Conservation (phyloP, 2,888 invertebrate species). For the Luperina testacea region DNA sequence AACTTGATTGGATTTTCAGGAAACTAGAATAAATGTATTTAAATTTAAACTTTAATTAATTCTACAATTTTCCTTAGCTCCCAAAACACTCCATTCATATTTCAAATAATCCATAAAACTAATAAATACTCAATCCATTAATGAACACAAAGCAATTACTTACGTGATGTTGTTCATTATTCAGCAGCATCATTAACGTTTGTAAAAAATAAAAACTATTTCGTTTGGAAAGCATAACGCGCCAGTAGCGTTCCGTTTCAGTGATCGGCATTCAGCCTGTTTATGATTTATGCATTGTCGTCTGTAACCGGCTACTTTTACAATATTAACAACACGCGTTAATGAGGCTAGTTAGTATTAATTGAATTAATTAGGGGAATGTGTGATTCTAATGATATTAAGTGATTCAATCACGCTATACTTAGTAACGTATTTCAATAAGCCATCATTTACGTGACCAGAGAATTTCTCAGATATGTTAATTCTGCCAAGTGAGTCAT, state of each 20-base stretch:
- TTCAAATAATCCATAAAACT: conserved; percentile 3
- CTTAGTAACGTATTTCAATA: not conserved
- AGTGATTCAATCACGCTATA: conserved; percentile 32
- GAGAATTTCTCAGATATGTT: conserved; percentile 5
- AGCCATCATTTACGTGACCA: not conserved
- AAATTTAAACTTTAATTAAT: not conserved
- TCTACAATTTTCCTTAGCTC: not conserved
- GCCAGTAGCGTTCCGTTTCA: conserved; percentile 80
- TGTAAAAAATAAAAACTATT: conserved; percentile 60
- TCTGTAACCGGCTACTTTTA: conserved; percentile 69
- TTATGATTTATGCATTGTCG: conserved; percentile 77
- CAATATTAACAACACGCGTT: conserved; percentile 65
- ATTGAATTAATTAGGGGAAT: conserved; percentile 56
- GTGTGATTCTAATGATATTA: conserved; percentile 19
- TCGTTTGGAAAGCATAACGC: conserved; percentile 84
- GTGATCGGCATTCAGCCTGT: conserved; percentile 80
- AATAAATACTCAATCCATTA: conserved; percentile 10
- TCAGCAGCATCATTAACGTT: conserved; percentile 48
- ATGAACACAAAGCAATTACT: conserved; percentile 16
- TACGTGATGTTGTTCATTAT: conserved; percentile 38
- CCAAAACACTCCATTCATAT: not conserved
- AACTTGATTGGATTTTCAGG: not conserved
- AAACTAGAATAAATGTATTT: not conserved
- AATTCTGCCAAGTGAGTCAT: conserved; percentile 30
- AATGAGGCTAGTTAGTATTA: conserved; percentile 37